Evolutionary conservation across 1,140 invertebrate genomes (phyloP), one percentile per base, ranked within the genome.

Genomic region (Orchestia grillus): DNA sequence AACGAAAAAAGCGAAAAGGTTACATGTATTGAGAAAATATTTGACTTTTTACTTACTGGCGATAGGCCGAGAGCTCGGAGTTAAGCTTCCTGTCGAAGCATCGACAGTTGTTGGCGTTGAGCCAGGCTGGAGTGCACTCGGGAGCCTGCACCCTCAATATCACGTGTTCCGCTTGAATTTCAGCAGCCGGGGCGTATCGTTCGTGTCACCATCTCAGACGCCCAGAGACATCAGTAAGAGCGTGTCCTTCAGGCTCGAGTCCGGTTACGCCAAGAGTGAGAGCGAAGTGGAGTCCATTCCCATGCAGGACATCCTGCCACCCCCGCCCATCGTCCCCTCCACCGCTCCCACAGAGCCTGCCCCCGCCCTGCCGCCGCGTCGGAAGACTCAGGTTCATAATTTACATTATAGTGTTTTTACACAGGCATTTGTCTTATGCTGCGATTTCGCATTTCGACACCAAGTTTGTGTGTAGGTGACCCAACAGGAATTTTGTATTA

Each of bases 171-270:
- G 43, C 88, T 90, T 90, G 88, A 42, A 90, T 90, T 90, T 90
- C 92, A 94, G 47, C 96, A 96, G 96, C 47, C 96, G 96, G 36
- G 96, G 96, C 57, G 96, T 96, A 77, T 96, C 96, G 44, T 96
- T 97, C 94, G 96, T 96, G 41, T 96, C 96, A 45, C 96, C 96
- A 23, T 47, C 96, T 8, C 96, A 96, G 57, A 97, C 96, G 11
- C 96, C 96, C 19, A 96, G 96, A 36, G 96, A 97, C 88, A 95
- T 96, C 23, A 97, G 96, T 95, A 97, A 97, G 96, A 97, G 96
- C 62, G 96, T 97, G 47, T 97, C 96, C 77, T 96, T 97, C 95
- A 95, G 96, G 62, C 53, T 96, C 28, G 96, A 97, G 96, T 96
- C 96, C 4, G 96, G 96, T 19, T 95, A 96, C 44, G 28, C 92